Percentiles rank a stretch among this genome's conserved stretches.
phyloP scores from a whole-genome alignment of 2,888 invertebrate species.

The Copidosoma aretas region DNA sequence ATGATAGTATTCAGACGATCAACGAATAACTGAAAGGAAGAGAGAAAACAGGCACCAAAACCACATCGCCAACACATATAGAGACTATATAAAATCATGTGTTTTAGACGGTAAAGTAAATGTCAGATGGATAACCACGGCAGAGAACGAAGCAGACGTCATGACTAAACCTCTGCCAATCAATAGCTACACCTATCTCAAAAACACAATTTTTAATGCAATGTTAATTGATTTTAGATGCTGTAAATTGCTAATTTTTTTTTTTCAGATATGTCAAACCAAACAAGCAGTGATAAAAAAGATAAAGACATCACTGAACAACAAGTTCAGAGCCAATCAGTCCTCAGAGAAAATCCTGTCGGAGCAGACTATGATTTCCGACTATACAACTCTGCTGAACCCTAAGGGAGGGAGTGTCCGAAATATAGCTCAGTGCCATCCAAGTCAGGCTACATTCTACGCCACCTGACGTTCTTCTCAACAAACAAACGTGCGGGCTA shows the following conservation, averaged over 20 bases:
- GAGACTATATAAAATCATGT: not conserved
- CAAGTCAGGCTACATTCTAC: no score
- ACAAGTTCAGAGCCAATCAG: no score
- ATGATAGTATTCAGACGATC: not conserved
- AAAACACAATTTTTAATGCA: not conserved
- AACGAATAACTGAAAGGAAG: not conserved
- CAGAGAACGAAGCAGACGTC: not conserved
- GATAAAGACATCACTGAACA: no score
- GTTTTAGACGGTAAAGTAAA: not conserved
- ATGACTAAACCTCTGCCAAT: not conserved
- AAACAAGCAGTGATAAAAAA: no score
- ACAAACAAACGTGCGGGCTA: no score
- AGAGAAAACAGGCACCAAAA: not conserved
- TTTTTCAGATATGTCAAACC: not conserved
- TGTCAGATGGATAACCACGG: not conserved
- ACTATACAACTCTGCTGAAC: no score
- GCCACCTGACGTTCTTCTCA: no score
- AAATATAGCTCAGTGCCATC: no score
- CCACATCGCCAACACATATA: not conserved
- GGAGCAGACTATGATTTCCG: no score
- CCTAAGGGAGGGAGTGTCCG: no score
- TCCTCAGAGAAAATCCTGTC: no score
- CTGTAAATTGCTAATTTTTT: not conserved
- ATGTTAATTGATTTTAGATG: not conserved
- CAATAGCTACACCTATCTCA: not conserved